Evolutionary conservation across 2,888 invertebrate species (phyloP).

Genomic region (Drosophila melanosoma): DNA sequence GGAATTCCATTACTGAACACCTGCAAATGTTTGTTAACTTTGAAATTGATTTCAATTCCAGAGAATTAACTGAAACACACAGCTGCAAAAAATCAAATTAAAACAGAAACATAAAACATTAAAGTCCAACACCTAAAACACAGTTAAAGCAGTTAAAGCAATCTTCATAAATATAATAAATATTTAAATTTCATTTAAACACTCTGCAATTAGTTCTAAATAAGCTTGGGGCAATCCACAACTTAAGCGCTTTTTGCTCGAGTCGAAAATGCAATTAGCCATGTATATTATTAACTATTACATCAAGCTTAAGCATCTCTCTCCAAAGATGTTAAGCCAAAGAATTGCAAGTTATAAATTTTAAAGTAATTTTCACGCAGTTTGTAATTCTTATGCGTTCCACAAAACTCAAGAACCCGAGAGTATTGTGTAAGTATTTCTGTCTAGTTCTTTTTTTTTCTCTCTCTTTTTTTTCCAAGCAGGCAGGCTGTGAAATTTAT

Average conservation of each 20-base stretch:
- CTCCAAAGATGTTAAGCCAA: constrained; percentile 10
- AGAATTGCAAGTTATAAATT: constrained; percentile 51
- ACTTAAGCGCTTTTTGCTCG: constrained; percentile 14
- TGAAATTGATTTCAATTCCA: constrained; percentile 32
- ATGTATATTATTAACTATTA: constrained; percentile 55
- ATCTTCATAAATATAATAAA: constrained; percentile 28
- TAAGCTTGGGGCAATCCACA: neutral
- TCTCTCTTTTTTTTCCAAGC: constrained; percentile 15
- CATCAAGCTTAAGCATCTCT: constrained; percentile 40
- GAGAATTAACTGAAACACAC: neutral
- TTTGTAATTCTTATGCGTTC: constrained; percentile 29
- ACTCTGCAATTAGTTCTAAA: neutral
- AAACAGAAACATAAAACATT: neutral
- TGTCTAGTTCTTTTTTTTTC: constrained; percentile 12
- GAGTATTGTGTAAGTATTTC: constrained; percentile 7
- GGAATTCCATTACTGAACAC: constrained; percentile 40
- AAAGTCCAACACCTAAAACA: constrained; percentile 18
- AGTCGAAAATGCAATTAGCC: constrained; percentile 35
- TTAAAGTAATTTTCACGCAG: constrained; percentile 55
- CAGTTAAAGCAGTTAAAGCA: constrained; percentile 8
- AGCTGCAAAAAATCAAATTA: neutral
- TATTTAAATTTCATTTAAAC: constrained; percentile 4
- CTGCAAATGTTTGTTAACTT: constrained; percentile 16
- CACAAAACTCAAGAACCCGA: neutral
- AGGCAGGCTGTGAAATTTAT: constrained; percentile 73